Evolutionary conservation across 2,113 vertebrate species (phyloP), one percentile per base, ranked within the genome.

Genomic region (Pelecanus crispus): DNA sequence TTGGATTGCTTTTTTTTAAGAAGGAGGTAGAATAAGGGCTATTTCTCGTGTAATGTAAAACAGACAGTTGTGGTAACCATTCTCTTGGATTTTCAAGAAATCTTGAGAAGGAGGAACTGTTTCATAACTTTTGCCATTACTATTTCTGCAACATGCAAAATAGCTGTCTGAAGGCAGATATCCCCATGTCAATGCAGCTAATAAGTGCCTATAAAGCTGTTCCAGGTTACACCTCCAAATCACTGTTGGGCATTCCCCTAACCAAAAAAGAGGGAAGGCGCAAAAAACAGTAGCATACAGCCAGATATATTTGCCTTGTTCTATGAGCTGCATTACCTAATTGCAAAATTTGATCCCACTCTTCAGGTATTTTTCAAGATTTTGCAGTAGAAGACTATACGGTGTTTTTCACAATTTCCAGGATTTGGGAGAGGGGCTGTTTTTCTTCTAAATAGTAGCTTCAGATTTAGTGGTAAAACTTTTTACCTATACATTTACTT

Each of bases 211-310:
- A 2, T 75, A 55, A 62, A n/a, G 29, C 15, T 85, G 8, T 58
- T 53, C 6, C 19, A 31, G 6, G 3, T 82, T 82, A 40, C 61
- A 28, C 17, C 42, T 81, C 9, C 17, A 62, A 50, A 29, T 72
- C 13, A 34, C 34, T 42, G 26, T 29, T 3, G 4, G 42, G 10
- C 34, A 8, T 86, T 73, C 29, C 55, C 7, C 19, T 67, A 68
- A 70, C 7, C 0, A 1, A 56, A 53, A 17, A 70, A 73, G 36
- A 40, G 10, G 6, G 49, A 44, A 75, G 24, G 8, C 0, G 1
- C 5, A 45, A 61, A 84, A 84, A 72, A 9, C 17, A 50, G 6
- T 42, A 44, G 15, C 21, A 32, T 42, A 53, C 17, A 80, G 47
- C 17, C 19, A 75, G 18, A 14, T 75, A 7, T 16, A 40, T 77